Percentiles rank a stretch among this genome's conserved stretches.
Conservation (phyloP, 2,797 vertebrate genomes). For the Sphaeramia orbicularis region DNA sequence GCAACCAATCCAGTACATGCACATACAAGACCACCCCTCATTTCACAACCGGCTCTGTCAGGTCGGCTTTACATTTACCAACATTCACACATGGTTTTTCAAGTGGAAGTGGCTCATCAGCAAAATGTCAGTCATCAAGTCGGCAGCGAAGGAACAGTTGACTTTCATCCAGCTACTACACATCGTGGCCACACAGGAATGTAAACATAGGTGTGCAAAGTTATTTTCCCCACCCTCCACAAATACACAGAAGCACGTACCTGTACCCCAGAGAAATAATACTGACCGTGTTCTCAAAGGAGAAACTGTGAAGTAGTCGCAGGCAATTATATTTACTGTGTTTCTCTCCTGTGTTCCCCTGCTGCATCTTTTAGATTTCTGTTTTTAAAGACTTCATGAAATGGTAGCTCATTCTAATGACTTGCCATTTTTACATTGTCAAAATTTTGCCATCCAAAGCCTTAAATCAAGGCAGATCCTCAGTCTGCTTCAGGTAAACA, state of each 20-base stretch:
- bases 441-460: neutral
- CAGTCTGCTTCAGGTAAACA: neutral
- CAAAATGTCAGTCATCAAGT: constrained; percentile 6
- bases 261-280: constrained; percentile 2
- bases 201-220: neutral
- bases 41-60: constrained; percentile 25
- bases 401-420: too few species aligned
- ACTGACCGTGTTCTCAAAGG: neutral
- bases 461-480: constrained; percentile 2
- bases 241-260: neutral
- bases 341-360: neutral
- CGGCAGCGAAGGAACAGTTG: constrained; percentile 19
- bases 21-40: constrained; percentile 7
- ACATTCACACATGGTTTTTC: constrained; percentile 23
- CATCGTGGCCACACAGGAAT: neutral
- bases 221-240: neutral
- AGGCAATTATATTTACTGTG: neutral
- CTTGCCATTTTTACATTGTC: neutral
- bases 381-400: neutral
- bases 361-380: constrained; percentile 7
- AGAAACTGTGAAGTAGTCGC: neutral
- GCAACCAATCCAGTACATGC: constrained; percentile 31
- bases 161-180: neutral
- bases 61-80: neutral
- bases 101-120: constrained; percentile 1